These are phyloP conservation scores for Aplochiton taeniatus DNA, from an alignment of 2,797 vertebrate genomes.

Conservation along the genomic window DNA sequence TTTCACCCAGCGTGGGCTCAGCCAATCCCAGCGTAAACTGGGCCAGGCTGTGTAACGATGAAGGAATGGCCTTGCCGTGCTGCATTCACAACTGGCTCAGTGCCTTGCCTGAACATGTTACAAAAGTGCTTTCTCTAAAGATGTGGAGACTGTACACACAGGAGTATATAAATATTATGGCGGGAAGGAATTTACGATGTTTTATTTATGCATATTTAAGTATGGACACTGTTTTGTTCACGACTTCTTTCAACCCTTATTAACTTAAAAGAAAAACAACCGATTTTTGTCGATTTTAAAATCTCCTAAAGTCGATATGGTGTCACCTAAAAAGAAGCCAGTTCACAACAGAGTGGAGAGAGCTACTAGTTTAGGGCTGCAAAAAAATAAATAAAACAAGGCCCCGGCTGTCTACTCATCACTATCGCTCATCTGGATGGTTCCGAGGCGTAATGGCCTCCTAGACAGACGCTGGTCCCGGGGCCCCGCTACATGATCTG, in stretches of 20 bases:
- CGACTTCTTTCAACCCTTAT: no score
- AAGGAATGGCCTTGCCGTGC: constrained; percentile 45
- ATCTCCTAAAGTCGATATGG: no score
- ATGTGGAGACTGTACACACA: constrained; percentile 8
- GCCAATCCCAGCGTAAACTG: constrained; percentile 46
- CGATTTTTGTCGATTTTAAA: no score
- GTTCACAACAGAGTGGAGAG: background rate
- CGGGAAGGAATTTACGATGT: no score
- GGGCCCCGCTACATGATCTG: constrained; percentile 78
- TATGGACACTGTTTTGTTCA: no score
- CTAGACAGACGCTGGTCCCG: constrained; percentile 61
- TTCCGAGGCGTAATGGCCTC: constrained; percentile 70
- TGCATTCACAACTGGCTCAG: constrained; percentile 35
- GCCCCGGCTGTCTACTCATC: constrained; percentile 65
- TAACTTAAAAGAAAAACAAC: no score
- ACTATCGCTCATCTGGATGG: constrained; percentile 70
- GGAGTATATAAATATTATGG: no score
- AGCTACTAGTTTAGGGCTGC: no score
- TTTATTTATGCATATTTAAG: no score
- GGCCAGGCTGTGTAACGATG: constrained; percentile 38
- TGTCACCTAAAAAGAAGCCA: constrained; percentile 12
- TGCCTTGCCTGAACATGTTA: constrained; percentile 37
- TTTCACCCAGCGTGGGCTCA: constrained; percentile 40
- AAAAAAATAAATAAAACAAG: background rate
- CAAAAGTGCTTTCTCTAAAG: constrained; percentile 20